A percentile compares a stretch with the other conserved stretches of the same genome.
Conservation (phyloP, 1,140 invertebrate genomes). For the Drosophila tsacasi region DNA sequence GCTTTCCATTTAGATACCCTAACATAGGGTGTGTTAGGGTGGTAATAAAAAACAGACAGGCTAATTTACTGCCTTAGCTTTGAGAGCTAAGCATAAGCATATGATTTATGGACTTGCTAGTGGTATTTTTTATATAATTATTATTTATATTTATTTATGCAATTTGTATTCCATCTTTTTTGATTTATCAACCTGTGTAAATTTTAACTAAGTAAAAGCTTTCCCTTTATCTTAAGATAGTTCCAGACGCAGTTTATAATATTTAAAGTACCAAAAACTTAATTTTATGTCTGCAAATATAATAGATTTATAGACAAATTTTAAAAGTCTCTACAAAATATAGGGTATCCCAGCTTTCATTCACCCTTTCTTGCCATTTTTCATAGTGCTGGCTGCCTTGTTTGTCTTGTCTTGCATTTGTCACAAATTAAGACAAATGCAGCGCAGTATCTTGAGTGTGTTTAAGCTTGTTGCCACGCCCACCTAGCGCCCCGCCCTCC, state of each 20-base stretch:
- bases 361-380: slow-evolving; percentile 19
- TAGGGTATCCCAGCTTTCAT: background rate
- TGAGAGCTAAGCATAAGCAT: background rate
- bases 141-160: too few species aligned
- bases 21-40: background rate
- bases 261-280: background rate
- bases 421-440: slow-evolving; percentile 79
- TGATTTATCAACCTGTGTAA: too few species aligned
- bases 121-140: background rate
- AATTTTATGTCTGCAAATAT: too few species aligned
- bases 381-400: slow-evolving; percentile 35
- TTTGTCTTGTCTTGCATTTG: slow-evolving; percentile 70
- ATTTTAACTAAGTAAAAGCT: background rate
- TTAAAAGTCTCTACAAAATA: background rate
- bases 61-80: background rate
- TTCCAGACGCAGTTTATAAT: too few species aligned
- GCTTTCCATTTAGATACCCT: background rate
- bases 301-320: background rate
- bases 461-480: slow-evolving; percentile 21
- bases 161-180: too few species aligned
- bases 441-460: slow-evolving; percentile 44
- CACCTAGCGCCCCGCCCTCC: background rate
- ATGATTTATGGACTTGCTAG: background rate
- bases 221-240: background rate
- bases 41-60: background rate